phyloP scores from a whole-genome alignment of 2,797 vertebrate genomes.

The Hafferia zeledoni region DNA sequence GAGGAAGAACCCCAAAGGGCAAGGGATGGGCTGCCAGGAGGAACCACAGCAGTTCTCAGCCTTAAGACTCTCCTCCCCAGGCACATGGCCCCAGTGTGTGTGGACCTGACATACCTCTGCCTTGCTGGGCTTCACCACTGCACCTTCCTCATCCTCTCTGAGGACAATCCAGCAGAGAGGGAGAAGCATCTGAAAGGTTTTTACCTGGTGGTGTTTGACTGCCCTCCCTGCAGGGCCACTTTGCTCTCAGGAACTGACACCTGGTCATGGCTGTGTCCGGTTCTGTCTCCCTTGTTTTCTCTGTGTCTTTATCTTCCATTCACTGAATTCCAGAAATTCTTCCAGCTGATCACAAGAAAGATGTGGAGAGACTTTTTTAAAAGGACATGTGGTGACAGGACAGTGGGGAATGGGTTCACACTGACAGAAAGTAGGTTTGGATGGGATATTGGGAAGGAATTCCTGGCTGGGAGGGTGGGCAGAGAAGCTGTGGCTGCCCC shows the following conservation, averaged over 20 bases:
- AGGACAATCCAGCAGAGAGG: background rate
- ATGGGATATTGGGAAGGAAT: too few species aligned
- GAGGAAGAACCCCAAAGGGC: background rate
- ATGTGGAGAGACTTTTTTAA: too few species aligned
- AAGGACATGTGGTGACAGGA: too few species aligned
- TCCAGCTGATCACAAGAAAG: too few species aligned
- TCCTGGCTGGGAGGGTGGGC: too few species aligned
- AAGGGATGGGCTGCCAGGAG: background rate
- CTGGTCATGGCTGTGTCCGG: too few species aligned
- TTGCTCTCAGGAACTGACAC: background rate
- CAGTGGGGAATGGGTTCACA: too few species aligned
- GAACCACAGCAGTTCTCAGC: background rate
- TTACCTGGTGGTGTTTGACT: background rate
- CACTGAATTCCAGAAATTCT: too few species aligned
- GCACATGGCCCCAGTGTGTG: background rate
- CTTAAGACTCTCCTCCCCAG: background rate
- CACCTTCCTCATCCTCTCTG: background rate
- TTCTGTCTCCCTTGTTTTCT: too few species aligned
- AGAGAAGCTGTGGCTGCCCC: too few species aligned
- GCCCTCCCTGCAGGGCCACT: background rate
- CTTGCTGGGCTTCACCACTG: background rate
- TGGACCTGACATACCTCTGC: background rate
- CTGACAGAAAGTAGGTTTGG: too few species aligned
- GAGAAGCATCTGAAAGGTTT: background rate
- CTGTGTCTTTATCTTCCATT: too few species aligned